Evolutionary conservation across 2,888 invertebrate genomes (phyloP).

Genomic region (Rambutsinella grinnellia): DNA sequence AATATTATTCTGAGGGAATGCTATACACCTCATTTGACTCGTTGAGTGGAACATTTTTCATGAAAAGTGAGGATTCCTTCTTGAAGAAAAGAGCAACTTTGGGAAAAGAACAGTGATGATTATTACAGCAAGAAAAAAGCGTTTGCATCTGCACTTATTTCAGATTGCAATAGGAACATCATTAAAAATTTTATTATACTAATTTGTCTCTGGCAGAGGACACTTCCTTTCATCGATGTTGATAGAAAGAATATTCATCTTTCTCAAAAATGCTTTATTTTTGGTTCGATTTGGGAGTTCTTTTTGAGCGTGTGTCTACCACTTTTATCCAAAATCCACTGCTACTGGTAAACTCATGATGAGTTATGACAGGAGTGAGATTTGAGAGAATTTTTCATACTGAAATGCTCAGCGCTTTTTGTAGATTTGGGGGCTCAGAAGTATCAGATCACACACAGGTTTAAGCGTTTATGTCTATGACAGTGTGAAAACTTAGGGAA

Average conservation of each 20-base stretch:
- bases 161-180: too few species aligned
- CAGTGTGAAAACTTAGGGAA: not conserved
- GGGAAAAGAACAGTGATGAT: too few species aligned
- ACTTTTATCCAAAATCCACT: slow-evolving; percentile 13
- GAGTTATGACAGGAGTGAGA: slow-evolving; percentile 45
- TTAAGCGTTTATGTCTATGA: not conserved
- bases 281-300: not conserved
- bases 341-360: slow-evolving; percentile 37
- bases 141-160: too few species aligned
- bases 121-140: too few species aligned
- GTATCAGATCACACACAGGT: slow-evolving; percentile 4
- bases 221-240: not conserved
- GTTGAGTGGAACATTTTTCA: too few species aligned
- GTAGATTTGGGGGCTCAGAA: too few species aligned
- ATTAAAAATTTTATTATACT: not conserved
- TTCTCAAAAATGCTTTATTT: not conserved
- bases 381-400: slow-evolving; percentile 37
- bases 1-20: too few species aligned
- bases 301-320: not conserved
- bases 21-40: too few species aligned
- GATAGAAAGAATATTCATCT: not conserved
- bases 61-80: too few species aligned
- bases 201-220: not conserved
- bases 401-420: too few species aligned
- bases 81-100: too few species aligned